Percentiles rank a stretch among this genome's conserved stretches.
Conservation (phyloP, 2,113 vertebrate genomes). For the Sminthopsis crassicaudata region DNA sequence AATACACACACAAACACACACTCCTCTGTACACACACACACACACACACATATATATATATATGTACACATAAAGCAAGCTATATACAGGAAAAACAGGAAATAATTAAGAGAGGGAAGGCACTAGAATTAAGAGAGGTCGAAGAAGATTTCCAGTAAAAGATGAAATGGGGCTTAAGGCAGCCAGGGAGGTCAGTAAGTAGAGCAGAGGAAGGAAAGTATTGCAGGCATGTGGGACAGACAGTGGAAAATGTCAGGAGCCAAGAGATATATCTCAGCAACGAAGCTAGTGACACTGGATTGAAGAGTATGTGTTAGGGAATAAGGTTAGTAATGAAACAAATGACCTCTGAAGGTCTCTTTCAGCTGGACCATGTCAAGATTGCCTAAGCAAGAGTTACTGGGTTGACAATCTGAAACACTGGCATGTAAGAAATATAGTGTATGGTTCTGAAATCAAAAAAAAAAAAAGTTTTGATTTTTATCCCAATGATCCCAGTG, state of each 20-base stretch:
- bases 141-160: background rate
- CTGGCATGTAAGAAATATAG: background rate
- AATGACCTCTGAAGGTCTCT: background rate
- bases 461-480: background rate
- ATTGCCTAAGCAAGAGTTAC: background rate
- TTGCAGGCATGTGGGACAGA: background rate
- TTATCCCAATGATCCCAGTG: background rate
- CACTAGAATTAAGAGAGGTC: background rate
- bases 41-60: too few species aligned
- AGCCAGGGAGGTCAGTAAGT: background rate
- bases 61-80: too few species aligned
- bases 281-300: background rate
- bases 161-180: background rate
- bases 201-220: background rate
- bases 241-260: background rate
- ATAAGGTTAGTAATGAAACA: constrained; percentile 23
- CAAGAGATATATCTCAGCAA: background rate
- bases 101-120: background rate
- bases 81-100: background rate
- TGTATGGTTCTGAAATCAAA: background rate
- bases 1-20: too few species aligned
- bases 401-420: background rate
- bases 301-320: background rate
- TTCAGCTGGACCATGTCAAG: background rate
- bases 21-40: too few species aligned